Percentiles rank a stretch among this genome's conserved stretches.
Conservation (phyloP, 2,113 vertebrate genomes). For the Etheostoma cragini region DNA sequence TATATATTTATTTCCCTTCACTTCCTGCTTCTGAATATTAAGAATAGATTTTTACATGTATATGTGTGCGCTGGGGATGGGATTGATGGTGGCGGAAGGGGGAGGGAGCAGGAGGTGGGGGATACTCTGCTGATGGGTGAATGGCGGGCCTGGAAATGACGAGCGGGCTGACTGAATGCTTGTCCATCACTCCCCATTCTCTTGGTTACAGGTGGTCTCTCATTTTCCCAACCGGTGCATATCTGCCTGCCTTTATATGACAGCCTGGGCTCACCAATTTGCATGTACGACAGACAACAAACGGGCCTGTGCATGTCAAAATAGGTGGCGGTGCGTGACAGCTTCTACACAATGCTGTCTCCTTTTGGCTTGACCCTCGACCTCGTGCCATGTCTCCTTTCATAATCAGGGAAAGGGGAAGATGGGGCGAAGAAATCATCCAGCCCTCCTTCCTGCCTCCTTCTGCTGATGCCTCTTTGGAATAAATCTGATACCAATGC, state of each 20-base stretch:
- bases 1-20: slow-evolving; percentile 91
- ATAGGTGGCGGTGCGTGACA: slow-evolving; percentile 99
- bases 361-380: slow-evolving; percentile 96
- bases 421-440: slow-evolving; percentile 84
- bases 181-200: slow-evolving; percentile 98
- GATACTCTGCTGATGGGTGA: slow-evolving; percentile 85
- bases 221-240: slow-evolving; percentile 95
- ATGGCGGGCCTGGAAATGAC: slow-evolving; percentile 93
- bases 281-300: slow-evolving; percentile 99
- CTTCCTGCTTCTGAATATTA: slow-evolving; percentile 98
- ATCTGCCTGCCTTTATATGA: slow-evolving; percentile 95
- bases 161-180: slow-evolving; percentile 92
- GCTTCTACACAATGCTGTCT: slow-evolving; percentile 99
- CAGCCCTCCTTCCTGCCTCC: slow-evolving; percentile 77
- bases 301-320: slow-evolving; percentile 99
- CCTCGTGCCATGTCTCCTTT: slow-evolving; percentile 97
- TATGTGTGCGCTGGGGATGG: slow-evolving; percentile 75
- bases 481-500: slow-evolving; percentile 97
- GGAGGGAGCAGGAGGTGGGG: slow-evolving; percentile 80
- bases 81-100: slow-evolving; percentile 85
- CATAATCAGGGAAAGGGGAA: slow-evolving; percentile 88
- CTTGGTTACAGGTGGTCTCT: slow-evolving; percentile 99
- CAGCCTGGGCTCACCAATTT: slow-evolving; percentile 98
- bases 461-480: slow-evolving; percentile 87
- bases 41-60: slow-evolving; percentile 99